A percentile compares a stretch with the other conserved stretches of the same genome.
Evolutionary conservation across 2,797 vertebrate species (phyloP).

Genomic region (Fundulus diaphanus): DNA sequence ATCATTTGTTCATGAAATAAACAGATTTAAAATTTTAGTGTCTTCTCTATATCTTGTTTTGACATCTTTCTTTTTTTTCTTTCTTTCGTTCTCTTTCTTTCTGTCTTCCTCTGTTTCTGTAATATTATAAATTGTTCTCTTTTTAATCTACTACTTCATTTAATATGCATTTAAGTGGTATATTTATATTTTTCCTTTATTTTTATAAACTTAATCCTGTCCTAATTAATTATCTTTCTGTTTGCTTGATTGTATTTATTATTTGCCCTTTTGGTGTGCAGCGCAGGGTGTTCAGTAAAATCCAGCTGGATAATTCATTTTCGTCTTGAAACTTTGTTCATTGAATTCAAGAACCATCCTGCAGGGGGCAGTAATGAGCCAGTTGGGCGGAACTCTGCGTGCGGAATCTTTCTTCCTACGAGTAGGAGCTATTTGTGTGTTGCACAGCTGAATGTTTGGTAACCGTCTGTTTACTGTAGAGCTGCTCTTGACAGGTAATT

Average conservation of each 20-base stretch:
- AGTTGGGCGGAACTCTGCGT: background rate
- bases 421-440: conserved; percentile 13
- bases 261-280: background rate
- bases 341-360: background rate
- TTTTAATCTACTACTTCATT: background rate
- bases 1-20: background rate
- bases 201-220: background rate
- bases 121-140: background rate
- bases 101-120: background rate
- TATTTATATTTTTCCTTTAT: background rate
- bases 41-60: too few species aligned
- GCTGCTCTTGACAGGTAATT: conserved; percentile 5
- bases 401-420: background rate
- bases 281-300: too few species aligned
- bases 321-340: background rate
- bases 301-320: background rate
- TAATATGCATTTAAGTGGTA: background rate
- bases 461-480: background rate
- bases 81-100: background rate
- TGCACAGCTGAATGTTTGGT: conserved; percentile 17
- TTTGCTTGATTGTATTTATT: background rate
- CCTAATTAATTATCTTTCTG: background rate
- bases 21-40: background rate
- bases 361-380: background rate
- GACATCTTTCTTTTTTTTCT: too few species aligned